These are phyloP conservation scores for Albula glossodonta DNA, from an alignment of 2,113 vertebrate species.

Conservation along the genomic window DNA sequence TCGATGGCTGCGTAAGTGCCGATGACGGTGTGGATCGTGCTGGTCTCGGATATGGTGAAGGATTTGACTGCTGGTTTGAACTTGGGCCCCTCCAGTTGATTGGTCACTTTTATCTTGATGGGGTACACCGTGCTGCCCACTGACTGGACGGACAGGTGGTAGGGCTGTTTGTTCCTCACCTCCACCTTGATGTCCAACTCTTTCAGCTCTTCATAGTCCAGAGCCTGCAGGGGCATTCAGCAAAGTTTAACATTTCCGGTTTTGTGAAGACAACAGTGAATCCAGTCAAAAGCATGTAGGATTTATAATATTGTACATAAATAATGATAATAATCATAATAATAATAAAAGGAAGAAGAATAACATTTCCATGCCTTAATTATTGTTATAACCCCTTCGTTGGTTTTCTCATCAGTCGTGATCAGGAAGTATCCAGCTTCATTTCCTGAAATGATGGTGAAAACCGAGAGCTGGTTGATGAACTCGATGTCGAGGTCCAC, in stretches of 20 bases:
- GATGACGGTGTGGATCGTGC: constrained; percentile 59
- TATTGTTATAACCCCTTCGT: constrained; percentile 85
- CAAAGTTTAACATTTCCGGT: too few relatives aligned
- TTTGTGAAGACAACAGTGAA: too few relatives aligned
- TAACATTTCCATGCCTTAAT: constrained; percentile 74
- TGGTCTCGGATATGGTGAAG: constrained; percentile 66
- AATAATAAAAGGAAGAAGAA: too few relatives aligned
- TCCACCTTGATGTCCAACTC: constrained; percentile 68
- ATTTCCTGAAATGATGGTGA: constrained; percentile 81
- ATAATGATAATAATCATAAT: too few relatives aligned
- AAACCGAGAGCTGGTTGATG: constrained; percentile 88
- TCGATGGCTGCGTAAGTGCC: constrained; percentile 78
- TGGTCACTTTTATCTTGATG: constrained; percentile 75
- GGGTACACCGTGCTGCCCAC: constrained; percentile 47
- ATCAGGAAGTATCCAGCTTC: constrained; percentile 84
- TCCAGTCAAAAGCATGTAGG: too few relatives aligned
- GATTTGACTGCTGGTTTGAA: constrained; percentile 75
- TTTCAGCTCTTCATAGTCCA: constrained; percentile 83
- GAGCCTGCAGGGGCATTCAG: constrained; percentile 56
- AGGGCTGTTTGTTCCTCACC: constrained; percentile 81
- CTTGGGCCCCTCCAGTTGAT: constrained; percentile 77
- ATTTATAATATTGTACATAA: too few relatives aligned
- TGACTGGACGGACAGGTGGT: constrained; percentile 51
- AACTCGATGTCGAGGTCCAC: constrained; percentile 79
- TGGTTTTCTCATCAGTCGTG: constrained; percentile 79